Percentiles rank a stretch among this genome's conserved stretches.
Evolutionary conservation across 2,113 vertebrate species (phyloP).

Genomic region (Nycticorax nycticorax): DNA sequence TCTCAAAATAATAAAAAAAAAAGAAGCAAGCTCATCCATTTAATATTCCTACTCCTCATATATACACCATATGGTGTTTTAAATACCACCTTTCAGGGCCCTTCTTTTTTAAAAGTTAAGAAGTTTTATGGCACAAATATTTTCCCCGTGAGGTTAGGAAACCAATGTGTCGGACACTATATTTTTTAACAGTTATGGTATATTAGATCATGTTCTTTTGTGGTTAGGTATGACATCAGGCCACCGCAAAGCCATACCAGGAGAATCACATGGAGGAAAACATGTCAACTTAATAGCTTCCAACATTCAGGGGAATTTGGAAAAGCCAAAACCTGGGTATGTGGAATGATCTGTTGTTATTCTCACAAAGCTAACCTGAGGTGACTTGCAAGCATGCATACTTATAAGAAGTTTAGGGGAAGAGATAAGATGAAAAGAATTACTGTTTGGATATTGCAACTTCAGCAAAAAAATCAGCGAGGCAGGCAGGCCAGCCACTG

Average conservation of each 20-base stretch:
- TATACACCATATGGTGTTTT: not conserved
- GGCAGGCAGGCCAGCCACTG: not conserved
- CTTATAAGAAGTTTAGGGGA: not conserved
- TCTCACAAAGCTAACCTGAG: not conserved
- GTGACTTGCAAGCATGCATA: not conserved
- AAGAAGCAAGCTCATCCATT: not conserved
- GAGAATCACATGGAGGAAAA: not conserved
- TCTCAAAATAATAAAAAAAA: not conserved
- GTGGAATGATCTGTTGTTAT: not conserved
- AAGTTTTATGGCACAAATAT: not conserved
- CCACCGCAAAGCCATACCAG: not conserved
- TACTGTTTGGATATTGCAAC: not conserved
- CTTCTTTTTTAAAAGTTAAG: not conserved
- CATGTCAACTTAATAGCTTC: not conserved
- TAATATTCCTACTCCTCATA: not conserved
- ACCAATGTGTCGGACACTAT: not conserved
- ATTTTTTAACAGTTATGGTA: constrained; percentile 38
- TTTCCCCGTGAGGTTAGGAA: constrained; percentile 18
- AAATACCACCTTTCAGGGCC: not conserved
- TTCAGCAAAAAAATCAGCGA: not conserved
- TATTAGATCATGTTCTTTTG: constrained; percentile 40
- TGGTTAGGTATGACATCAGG: constrained; percentile 39
- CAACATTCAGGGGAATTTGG: not conserved
- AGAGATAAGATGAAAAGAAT: not conserved
- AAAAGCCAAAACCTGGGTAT: not conserved